These are phyloP conservation scores for Globicephala melas DNA, from an alignment of 2,113 vertebrate species.

Conservation along the genomic window DNA sequence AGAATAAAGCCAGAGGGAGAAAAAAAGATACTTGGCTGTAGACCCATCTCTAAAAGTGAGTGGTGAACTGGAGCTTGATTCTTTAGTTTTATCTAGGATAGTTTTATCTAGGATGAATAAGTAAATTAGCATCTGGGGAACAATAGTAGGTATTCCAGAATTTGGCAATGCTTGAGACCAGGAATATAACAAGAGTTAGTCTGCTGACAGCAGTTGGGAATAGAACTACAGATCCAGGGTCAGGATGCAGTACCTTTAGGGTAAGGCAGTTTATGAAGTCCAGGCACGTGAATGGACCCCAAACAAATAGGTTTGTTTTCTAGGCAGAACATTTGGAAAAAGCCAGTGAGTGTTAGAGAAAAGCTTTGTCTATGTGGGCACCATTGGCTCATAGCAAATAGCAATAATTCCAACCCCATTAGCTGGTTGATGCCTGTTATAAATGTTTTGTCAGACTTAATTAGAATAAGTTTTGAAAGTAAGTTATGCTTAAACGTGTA, in stretches of 20 bases:
- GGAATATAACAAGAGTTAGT: background rate
- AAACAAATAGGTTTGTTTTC: background rate
- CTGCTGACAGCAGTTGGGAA: background rate
- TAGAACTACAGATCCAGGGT: background rate
- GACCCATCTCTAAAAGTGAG: background rate
- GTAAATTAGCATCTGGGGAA: background rate
- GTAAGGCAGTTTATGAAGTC: background rate
- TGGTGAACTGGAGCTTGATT: background rate
- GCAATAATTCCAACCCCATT: background rate
- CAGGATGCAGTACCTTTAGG: background rate
- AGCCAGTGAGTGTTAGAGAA: background rate
- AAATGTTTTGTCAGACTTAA: background rate
- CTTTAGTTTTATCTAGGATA: background rate
- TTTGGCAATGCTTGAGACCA: background rate
- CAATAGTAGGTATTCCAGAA: background rate
- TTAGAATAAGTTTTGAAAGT: background rate
- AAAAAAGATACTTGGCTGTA: background rate
- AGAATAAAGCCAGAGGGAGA: background rate
- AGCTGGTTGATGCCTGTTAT: background rate
- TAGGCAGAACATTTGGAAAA: background rate
- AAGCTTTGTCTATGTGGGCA: background rate
- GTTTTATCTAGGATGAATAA: background rate
- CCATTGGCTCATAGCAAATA: background rate
- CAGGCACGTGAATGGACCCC: background rate
- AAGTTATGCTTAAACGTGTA: background rate